These are phyloP conservation scores for Lophius americanus DNA, from an alignment of 2,797 vertebrate species.

Conservation along the genomic window DNA sequence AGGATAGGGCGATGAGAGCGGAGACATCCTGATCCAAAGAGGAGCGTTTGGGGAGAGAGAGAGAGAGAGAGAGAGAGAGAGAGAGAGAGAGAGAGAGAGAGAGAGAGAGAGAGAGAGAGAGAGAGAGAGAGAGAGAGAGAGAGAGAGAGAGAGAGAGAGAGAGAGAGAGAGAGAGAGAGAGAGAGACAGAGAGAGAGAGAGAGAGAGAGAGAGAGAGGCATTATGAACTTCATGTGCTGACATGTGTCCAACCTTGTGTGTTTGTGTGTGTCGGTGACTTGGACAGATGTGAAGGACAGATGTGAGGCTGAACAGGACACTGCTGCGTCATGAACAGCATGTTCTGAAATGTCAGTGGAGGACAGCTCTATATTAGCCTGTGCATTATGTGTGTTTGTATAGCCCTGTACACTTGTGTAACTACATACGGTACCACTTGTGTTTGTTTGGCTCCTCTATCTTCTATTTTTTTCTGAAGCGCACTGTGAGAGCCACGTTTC, in stretches of 20 bases:
- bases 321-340: conserved; percentile 38
- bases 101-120: neutral
- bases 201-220: neutral
- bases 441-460: neutral
- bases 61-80: neutral
- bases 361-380: conserved; percentile 28
- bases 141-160: neutral
- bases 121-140: neutral
- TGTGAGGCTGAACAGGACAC: conserved; percentile 43
- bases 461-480: conserved; percentile 34
- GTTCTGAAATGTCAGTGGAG: conserved; percentile 49
- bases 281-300: conserved; percentile 70
- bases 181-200: neutral
- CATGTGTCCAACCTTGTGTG: conserved; percentile 27
- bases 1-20: conserved; percentile 14
- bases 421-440: neutral
- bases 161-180: neutral
- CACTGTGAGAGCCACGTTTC: conserved; percentile 4
- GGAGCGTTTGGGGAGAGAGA: conserved; percentile 13
- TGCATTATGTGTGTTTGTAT: conserved; percentile 11
- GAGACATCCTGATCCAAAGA: conserved; percentile 26
- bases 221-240: conserved; percentile 20
- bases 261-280: conserved; percentile 20
- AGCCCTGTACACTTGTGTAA: conserved; percentile 21
- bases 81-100: neutral